Percentiles rank a stretch among this genome's conserved stretches.
phyloP scores from a whole-genome alignment of 2,113 vertebrate species.

The Chamaea fasciata region DNA sequence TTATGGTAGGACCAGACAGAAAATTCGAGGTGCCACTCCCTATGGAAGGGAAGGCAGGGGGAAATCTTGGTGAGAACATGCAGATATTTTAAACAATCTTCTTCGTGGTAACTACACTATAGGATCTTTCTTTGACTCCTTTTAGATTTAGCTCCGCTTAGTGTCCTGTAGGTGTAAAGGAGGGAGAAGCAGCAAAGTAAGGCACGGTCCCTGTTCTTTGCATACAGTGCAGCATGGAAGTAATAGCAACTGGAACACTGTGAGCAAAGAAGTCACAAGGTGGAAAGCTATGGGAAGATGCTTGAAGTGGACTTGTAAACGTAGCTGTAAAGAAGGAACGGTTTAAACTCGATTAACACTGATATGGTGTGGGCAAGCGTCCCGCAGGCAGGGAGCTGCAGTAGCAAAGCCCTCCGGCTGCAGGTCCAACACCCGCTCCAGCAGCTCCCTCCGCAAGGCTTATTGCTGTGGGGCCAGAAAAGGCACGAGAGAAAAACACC shows the following conservation, averaged over 20 bases:
- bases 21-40: background rate
- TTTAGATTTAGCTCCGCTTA: background rate
- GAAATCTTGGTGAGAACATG: background rate
- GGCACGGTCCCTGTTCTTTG: background rate
- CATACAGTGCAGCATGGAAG: background rate
- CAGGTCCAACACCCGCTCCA: accelerated
- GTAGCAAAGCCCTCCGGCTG: background rate
- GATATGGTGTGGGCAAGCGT: accelerated
- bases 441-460: background rate
- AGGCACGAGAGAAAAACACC: background rate
- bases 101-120: background rate
- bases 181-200: background rate
- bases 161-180: background rate
- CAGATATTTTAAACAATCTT: background rate
- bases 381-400: background rate
- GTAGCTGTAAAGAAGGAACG: background rate
- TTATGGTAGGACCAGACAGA: background rate
- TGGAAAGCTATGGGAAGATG: background rate
- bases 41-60: background rate
- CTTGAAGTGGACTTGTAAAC: background rate
- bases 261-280: background rate
- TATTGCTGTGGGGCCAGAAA: background rate
- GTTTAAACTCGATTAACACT: background rate
- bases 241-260: background rate
- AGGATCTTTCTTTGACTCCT: background rate